Percentiles rank a stretch among this genome's conserved stretches.
These are phyloP conservation scores for Cepaea nemoralis DNA, from an alignment of 1,140 invertebrate species.

Conservation along the genomic window DNA sequence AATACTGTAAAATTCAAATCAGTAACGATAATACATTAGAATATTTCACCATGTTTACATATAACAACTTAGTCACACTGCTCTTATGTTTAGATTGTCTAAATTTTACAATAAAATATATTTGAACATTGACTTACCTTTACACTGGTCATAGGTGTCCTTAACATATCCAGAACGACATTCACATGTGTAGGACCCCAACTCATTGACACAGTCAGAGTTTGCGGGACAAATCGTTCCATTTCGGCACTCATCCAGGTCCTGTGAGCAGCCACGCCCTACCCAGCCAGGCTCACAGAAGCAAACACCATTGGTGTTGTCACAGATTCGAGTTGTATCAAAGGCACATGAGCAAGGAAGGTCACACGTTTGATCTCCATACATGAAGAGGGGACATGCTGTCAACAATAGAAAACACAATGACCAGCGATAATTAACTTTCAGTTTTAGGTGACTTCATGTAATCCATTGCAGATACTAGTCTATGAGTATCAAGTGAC, in stretches of 20 bases:
- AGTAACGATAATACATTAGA: no score
- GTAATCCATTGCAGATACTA: no score
- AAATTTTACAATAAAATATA: no score
- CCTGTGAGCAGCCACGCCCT: not conserved
- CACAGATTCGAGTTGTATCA: not conserved
- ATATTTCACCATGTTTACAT: no score
- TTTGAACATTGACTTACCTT: no score
- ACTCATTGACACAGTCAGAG: not conserved
- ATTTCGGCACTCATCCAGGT: constrained; percentile 3
- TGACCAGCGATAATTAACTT: no score
- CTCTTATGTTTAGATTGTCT: no score
- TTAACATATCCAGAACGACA: constrained; percentile 8
- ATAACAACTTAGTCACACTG: no score
- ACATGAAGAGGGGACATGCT: constrained; percentile 1
- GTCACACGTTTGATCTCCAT: not conserved
- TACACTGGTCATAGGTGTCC: not conserved
- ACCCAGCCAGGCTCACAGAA: constrained; percentile 21
- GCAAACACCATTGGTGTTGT: constrained; percentile 21
- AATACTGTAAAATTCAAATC: no score
- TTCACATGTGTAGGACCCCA: not conserved
- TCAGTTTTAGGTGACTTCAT: no score
- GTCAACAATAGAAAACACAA: no score
- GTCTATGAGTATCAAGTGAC: no score
- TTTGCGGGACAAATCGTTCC: not conserved
- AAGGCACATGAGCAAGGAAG: not conserved